Conservation (phyloP, 2,888 invertebrate genomes). For the Lasioglossum villosulum region DNA sequence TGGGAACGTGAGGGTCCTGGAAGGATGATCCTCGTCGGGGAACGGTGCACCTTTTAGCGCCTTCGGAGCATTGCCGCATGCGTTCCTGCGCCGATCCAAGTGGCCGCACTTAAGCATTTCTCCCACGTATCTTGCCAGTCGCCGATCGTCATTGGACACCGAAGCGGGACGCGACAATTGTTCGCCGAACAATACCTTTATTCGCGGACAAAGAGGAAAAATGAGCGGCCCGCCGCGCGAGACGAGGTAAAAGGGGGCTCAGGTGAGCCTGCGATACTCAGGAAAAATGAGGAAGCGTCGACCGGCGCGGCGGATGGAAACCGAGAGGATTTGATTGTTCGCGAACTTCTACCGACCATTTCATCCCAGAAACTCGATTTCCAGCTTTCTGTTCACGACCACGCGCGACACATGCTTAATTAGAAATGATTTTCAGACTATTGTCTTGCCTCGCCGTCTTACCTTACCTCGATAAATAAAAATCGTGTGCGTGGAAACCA, state of each 20-base stretch:
- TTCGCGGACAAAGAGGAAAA: conserved; percentile 67
- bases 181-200: conserved; percentile 73
- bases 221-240: conserved; percentile 43
- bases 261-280: conserved; percentile 9
- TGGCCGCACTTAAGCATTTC: conserved; percentile 68
- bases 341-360: not conserved
- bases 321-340: conserved; percentile 33
- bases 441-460: too few species aligned
- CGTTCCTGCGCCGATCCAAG: conserved; percentile 40
- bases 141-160: conserved; percentile 73
- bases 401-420: not conserved
- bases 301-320: not conserved
- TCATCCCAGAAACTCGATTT: not conserved
- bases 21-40: conserved; percentile 58
- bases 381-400: not conserved
- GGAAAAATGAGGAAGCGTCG: conserved; percentile 35
- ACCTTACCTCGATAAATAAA: too few species aligned
- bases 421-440: not conserved
- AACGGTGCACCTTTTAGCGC: conserved; percentile 56
- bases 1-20: conserved; percentile 53
- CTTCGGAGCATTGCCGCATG: conserved; percentile 30
- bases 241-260: conserved; percentile 32
- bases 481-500: too few species aligned
- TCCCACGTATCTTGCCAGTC: conserved; percentile 75
- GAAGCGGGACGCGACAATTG: conserved; percentile 73